A percentile compares a stretch with the other conserved stretches of the same genome.
Conservation (phyloP, 2,888 invertebrate species). For the Aporophyla lueneburgensis region DNA sequence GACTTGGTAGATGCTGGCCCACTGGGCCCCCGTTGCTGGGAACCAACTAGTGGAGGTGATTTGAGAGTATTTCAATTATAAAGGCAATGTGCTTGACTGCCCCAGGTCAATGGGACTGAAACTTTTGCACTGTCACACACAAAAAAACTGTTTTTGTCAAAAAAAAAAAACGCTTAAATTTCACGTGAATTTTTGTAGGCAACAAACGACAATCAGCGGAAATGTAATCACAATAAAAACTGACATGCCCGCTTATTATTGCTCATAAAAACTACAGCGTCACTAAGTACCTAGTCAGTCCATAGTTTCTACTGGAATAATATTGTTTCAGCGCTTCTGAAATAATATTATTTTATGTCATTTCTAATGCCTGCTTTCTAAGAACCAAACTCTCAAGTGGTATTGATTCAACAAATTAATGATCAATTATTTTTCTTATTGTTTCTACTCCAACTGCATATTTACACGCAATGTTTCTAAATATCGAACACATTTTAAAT, state of each 20-base stretch:
- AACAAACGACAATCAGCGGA: conserved; percentile 26
- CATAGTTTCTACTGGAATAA: not conserved
- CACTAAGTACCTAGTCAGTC: not conserved
- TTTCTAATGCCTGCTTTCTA: not conserved
- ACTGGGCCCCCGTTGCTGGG: too few relatives aligned
- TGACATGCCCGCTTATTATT: conserved; percentile 6
- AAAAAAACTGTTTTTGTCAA: not conserved
- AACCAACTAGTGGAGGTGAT: not conserved
- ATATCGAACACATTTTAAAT: too few relatives aligned
- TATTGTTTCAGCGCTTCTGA: not conserved
- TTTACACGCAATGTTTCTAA: not conserved
- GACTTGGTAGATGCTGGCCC: too few relatives aligned
- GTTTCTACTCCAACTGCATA: not conserved
- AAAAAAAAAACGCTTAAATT: not conserved
- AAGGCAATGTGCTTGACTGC: not conserved
- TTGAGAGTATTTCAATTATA: not conserved
- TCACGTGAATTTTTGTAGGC: not conserved
- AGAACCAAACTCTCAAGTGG: not conserved
- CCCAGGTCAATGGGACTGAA: not conserved
- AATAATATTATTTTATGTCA: not conserved
- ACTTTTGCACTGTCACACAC: not conserved
- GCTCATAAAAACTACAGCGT: conserved; percentile 13
- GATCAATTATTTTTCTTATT: too few relatives aligned
- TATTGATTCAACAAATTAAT: not conserved
- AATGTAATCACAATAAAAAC: conserved; percentile 34